Evolutionary conservation across 2,113 vertebrate genomes (phyloP), one percentile per base, ranked within the genome.

Genomic region (Polyodon spathula): DNA sequence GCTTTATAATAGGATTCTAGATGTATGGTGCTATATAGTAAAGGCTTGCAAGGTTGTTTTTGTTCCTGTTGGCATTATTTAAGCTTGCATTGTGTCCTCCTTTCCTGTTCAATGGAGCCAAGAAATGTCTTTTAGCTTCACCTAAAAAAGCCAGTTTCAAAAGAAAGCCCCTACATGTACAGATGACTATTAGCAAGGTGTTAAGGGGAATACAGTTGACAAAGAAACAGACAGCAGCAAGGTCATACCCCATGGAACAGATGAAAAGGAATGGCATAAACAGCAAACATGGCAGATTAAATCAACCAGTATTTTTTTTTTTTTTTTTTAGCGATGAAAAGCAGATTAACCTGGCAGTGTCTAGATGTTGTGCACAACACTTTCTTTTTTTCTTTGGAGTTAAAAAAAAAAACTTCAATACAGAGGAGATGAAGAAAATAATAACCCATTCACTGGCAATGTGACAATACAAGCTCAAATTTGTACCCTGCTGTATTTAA

Each of bases 391-490:
- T 27, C 27, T 50, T 50, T 12, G 15, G 14, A 50, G 48, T n/a
- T 11, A 6, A n/a, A 50, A 50, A 50, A 50, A 6, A 6, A 50
- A 50, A 14, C 10, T 12, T 27, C 27, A 27, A 27, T 27, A 27
- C 27, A 27, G 3, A 27, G 27, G 27, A 50, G 40, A 9, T 68
- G 53, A 73, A 71, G 65, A 66, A 76, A 71, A 74, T 57, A 56
- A 60, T 63, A 63, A 71, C 81, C 78, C 63, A 75, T 75, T 77
- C 77, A 63, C 58, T 70, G 64, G 68, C 77, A 77, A 69, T 70
- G 59, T 68, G 67, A 81, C 77, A 78, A 75, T 78, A 78, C 70
- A 76, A 74, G 9, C 66, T 1, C 37, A 76, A 78, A 77, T 77
- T 78, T 71, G 57, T 67, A 27, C 27, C 27, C 27, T 27, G 27